These are phyloP conservation scores for Muscicapa adusta DNA, from an alignment of 2,113 vertebrate genomes.

Conservation along the genomic window DNA sequence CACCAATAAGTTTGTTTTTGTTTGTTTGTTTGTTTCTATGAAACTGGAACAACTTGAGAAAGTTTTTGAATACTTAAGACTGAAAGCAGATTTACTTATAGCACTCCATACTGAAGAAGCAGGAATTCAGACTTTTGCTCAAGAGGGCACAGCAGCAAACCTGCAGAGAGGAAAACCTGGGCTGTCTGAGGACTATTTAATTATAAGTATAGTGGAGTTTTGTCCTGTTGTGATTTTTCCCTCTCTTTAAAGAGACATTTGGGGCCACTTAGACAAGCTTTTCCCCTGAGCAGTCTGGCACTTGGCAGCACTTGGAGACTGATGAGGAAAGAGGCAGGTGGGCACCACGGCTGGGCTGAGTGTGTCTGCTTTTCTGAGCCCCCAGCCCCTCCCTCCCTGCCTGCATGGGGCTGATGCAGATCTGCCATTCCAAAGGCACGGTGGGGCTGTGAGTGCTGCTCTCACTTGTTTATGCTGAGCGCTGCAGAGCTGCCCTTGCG, in stretches of 20 bases:
- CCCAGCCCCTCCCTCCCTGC: neutral
- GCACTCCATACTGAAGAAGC: neutral
- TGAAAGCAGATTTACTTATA: neutral
- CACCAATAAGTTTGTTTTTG: neutral
- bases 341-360: neutral
- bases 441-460: neutral
- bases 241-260: neutral
- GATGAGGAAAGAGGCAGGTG: neutral
- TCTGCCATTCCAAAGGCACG: fast-evolving
- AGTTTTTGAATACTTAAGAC: neutral
- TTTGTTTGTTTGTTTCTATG: neutral
- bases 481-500: neutral
- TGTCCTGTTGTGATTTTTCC: fast-evolving
- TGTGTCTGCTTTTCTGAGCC: neutral
- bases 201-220: neutral
- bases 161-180: neutral
- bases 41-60: neutral
- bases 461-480: fast-evolving
- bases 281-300: neutral
- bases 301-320: neutral
- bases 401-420: fast-evolving
- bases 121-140: neutral
- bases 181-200: neutral
- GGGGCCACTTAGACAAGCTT: neutral
- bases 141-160: neutral